Evolutionary conservation across 2,888 invertebrate species (phyloP), one percentile per base, ranked within the genome.

Genomic region (Julus scandinavius): DNA sequence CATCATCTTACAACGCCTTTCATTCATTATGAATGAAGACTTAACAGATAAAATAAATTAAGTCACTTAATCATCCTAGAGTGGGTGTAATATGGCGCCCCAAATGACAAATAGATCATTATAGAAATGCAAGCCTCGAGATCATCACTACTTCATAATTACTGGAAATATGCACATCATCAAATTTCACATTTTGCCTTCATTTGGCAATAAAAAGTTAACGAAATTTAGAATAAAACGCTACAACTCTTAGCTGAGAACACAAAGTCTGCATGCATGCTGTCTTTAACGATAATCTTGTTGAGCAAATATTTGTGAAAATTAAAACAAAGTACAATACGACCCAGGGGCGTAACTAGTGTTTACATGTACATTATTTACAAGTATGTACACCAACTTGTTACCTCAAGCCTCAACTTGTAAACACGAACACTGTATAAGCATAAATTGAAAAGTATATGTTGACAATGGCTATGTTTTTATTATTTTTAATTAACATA

Each of bases 1-100:
- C 80, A 38, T 80, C 38, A 38, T 40, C 2, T 40, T 80, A 80
- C 80, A 80, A 80, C 80, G 80, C 80, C 80, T 80, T 40, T 80
- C 38, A 38, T 80, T 80, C 80, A 80, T 13, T 3, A 15, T 29
- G 80, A 80, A 38, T 80, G 38, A 80, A 80, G 38, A 40, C 38
- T 38, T 80, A 9, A 38, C 38, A 38, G 38, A 80, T 80, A 80
- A 80, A 80, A 80, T 38, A 38, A 80, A 80, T 80, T 80, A 80
- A 80, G 80, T 3, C 80, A 80, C 29, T 80, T 80, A 38, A 80
- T 80, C 80, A 80, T 80, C 13, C 80, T 38, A 38, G 38, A 80
- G 29, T 80, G 80, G 38, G 80, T 80, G 80, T 40, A 38, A 80
- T 80, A 80, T 80, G 80, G 38, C 80, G 38, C 38, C 38, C 29